Percentiles rank a stretch among this genome's conserved stretches.
These are phyloP conservation scores for Antennarius striatus DNA, from an alignment of 2,113 vertebrate species.

Conservation along the genomic window DNA sequence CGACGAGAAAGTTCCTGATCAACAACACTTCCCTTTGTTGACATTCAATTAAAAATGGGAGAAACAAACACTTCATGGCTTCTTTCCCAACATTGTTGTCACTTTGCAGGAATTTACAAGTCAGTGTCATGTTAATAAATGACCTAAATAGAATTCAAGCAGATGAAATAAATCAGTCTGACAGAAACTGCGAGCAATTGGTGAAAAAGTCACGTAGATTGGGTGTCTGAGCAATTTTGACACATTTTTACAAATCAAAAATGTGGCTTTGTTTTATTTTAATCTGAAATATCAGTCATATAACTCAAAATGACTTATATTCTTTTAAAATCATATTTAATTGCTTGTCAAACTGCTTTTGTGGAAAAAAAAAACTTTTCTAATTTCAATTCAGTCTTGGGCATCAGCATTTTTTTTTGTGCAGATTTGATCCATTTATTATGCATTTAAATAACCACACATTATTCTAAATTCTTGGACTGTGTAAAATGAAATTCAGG, in stretches of 20 bases:
- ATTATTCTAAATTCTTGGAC: neutral
- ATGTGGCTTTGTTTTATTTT: no score
- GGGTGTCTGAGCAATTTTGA: conserved; percentile 9
- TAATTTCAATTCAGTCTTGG: neutral
- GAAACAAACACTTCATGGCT: neutral
- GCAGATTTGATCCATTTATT: no score
- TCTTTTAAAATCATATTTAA: neutral
- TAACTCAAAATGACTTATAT: no score
- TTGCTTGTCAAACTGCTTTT: neutral
- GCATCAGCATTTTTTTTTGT: neutral
- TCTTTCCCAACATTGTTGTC: conserved; percentile 12
- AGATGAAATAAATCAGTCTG: conserved; percentile 33
- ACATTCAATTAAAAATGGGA: conserved; percentile 1
- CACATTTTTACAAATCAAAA: neutral
- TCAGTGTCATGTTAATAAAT: conserved; percentile 47
- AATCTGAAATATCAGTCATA: no score
- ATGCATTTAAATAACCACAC: no score
- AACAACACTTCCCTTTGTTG: neutral
- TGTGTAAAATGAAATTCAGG: neutral
- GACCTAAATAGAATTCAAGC: conserved; percentile 38
- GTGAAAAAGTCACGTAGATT: conserved; percentile 12
- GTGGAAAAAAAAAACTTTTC: neutral
- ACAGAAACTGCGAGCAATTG: conserved; percentile 5
- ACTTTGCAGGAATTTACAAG: conserved; percentile 59
- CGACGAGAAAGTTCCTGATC: conserved; percentile 17